Evolutionary conservation across 2,113 vertebrate genomes (phyloP).

Genomic region (Pteruthius melanotis): DNA sequence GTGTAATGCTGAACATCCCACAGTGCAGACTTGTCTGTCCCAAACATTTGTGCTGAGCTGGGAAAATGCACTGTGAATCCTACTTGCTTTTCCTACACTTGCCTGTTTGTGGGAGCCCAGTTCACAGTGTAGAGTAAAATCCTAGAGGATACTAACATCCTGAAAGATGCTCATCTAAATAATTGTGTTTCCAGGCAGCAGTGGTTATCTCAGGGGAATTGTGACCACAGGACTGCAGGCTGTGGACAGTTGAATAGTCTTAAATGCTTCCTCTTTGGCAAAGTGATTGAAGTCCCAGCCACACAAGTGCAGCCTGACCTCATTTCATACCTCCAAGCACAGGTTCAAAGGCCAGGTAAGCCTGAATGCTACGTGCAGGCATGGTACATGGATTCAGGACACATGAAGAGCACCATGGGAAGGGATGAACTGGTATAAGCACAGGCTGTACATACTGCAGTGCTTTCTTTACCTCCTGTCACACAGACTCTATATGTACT

Average conservation of each 20-base stretch:
- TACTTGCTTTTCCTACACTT: not conserved
- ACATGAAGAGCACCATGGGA: not conserved
- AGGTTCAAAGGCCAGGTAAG: not conserved
- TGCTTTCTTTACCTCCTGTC: not conserved
- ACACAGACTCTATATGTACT: not conserved
- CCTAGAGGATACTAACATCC: not conserved
- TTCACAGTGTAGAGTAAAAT: not conserved
- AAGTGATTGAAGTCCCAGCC: not conserved
- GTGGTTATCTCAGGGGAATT: not conserved
- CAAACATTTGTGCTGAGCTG: not conserved
- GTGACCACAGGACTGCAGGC: not conserved
- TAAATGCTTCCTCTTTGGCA: not conserved
- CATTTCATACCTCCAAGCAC: not conserved
- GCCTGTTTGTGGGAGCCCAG: not conserved
- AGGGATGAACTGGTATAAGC: not conserved
- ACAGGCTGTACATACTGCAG: not conserved
- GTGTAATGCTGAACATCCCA: fast-evolving
- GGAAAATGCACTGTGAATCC: not conserved
- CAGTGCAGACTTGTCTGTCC: not conserved
- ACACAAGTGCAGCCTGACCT: not conserved
- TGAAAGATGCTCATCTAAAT: not conserved
- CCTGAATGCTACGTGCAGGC: not conserved
- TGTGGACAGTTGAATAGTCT: not conserved
- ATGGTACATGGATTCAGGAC: not conserved
- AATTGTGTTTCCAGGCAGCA: not conserved